phyloP scores from a whole-genome alignment of 2,888 invertebrate genomes.

The Nephrocerus scutellatus region DNA sequence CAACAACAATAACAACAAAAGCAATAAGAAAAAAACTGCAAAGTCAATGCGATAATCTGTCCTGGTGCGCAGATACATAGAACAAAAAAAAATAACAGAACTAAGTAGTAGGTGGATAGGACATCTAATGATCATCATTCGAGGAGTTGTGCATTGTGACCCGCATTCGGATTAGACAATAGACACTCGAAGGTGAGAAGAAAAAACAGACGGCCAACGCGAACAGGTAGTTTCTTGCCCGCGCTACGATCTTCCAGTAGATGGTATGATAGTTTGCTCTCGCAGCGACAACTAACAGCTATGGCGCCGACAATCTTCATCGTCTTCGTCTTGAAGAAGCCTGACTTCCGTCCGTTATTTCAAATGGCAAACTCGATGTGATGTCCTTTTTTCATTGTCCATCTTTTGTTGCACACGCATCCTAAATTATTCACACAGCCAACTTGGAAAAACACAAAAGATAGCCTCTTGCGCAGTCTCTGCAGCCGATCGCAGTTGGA shows the following conservation, averaged over 20 bases:
- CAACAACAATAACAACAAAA: conserved; percentile 1
- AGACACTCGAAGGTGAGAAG: conserved; percentile 1
- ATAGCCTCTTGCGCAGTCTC: conserved; percentile 28
- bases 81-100: too few species aligned
- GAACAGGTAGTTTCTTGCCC: too few species aligned
- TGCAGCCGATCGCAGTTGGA: conserved; percentile 4
- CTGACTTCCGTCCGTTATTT: conserved; percentile 2
- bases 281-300: neutral
- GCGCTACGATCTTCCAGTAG: too few species aligned
- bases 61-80: too few species aligned
- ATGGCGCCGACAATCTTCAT: conserved; percentile 2
- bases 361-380: conserved; percentile 1
- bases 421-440: conserved; percentile 1
- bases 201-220: neutral
- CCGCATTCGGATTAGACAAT: conserved; percentile 1
- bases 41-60: too few species aligned
- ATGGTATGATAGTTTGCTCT: too few species aligned
- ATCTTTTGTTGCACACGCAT: neutral
- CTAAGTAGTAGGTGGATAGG: too few species aligned
- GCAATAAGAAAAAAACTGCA: neutral
- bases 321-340: neutral
- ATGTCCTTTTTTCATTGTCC: too few species aligned
- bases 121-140: too few species aligned
- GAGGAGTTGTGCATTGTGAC: neutral
- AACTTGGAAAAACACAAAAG: conserved; percentile 5